Base-by-base conservation (phyloP, 2,797 vertebrate species). In the Semotilus atromaculatus region DNA sequence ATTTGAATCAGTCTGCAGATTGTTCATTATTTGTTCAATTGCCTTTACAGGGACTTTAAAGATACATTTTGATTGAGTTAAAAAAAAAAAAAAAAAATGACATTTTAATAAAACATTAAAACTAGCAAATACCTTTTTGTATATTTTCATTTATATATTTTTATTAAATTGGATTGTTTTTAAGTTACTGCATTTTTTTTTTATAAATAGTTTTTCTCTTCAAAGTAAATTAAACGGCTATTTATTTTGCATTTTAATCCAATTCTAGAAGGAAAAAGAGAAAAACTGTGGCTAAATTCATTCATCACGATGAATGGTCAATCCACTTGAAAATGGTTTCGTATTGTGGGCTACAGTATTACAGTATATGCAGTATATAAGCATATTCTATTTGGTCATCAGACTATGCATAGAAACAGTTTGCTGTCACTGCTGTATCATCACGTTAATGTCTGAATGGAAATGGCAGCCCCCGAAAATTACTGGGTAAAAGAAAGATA, bases 401-500 rank as follows among this genome's bases (percentile, higher is more conserved):
- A 43, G 23, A n/a, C 53, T 40, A 11, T 26, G 36, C 53, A 43
- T 13, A 43, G 4, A 76, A 76, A 38, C 3, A 38, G 16, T 10
- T 11, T 60, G 36, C n/a, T 77, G 77, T 13, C 80, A 53, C 71
- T 68, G 64, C 79, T 82, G 71, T 87, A 66, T 85, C 71, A 84
- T 81, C 4, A 45, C 21, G 10, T 29, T 82, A 80, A 84, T 84
- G 60, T 87, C 71, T 85, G 58, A 81, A 71, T n/a, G 70, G 75
- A 87, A 73, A 68, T 43, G 26, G 11, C 26, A 43, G 26, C 7
- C 23, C 5, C 9, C 0, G 81, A 66, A 66, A 53, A 75, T 75
- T 0, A 75, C 45, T 29, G 14, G 3, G 23, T 23, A 60, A 81
- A 31, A 34, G 48, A 75, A 19, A 38, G 8, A 29, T 31, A 81